Conservation (phyloP, 2,888 invertebrate genomes). For the Sericinus montela region DNA sequence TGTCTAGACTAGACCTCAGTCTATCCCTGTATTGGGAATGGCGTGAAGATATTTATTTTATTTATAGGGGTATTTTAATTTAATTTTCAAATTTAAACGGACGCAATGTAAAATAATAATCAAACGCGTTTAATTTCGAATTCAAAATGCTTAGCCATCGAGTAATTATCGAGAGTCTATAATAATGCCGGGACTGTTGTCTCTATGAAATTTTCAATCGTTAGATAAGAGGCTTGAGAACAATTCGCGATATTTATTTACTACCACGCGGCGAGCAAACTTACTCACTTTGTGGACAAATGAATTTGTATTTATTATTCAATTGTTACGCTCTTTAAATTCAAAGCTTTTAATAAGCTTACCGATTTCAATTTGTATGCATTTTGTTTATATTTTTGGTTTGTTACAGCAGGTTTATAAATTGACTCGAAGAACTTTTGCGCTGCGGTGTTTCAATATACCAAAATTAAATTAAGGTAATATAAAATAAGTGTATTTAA, state of each 20-base stretch:
- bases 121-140: no score
- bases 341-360: conserved; percentile 26
- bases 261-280: conserved; percentile 37
- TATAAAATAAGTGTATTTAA: no score
- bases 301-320: conserved; percentile 59
- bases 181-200: conserved; percentile 44
- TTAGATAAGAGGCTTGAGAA: conserved; percentile 67
- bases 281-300: conserved; percentile 47
- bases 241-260: conserved; percentile 62
- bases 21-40: no score
- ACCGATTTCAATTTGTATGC: conserved; percentile 1
- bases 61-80: no score
- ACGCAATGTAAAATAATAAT: no score
- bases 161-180: conserved; percentile 34
- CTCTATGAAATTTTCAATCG: conserved; percentile 64
- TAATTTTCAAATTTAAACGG: no score
- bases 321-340: conserved; percentile 42
- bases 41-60: no score
- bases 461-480: neutral
- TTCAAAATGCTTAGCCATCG: conserved; percentile 24
- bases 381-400: conserved; percentile 1
- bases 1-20: no score
- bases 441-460: neutral
- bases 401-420: conserved; percentile 1
- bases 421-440: conserved; percentile 1